Conservation (phyloP, 2,888 invertebrate species). For the Tethea ocularis region DNA sequence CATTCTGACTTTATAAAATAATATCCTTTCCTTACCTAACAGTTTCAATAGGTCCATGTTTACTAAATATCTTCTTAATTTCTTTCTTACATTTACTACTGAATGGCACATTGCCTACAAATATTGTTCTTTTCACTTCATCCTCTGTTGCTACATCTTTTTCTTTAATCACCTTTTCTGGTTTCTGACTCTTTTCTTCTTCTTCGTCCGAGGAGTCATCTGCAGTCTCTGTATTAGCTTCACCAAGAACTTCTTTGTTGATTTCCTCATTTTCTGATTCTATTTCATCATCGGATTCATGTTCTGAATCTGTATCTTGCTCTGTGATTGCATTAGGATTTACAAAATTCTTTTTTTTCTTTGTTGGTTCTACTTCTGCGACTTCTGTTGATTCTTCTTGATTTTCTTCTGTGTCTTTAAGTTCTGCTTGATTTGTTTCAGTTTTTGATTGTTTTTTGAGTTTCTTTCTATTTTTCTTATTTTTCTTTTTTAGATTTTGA, state of each 20-base stretch:
- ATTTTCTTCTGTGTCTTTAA: constrained; percentile 10
- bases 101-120: constrained; percentile 90
- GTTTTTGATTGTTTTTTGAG: constrained; percentile 19
- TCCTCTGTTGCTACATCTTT: constrained; percentile 42
- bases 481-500: constrained; percentile 13
- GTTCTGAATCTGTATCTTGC: constrained; percentile 74
- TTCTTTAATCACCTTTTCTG: constrained; percentile 29
- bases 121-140: constrained; percentile 85
- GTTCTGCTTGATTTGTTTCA: not conserved
- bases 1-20: too few relatives aligned
- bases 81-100: constrained; percentile 81
- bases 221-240: constrained; percentile 31
- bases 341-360: constrained; percentile 24
- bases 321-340: constrained; percentile 76
- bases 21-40: constrained; percentile 85
- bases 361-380: not conserved
- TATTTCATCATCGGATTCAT: constrained; percentile 76
- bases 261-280: constrained; percentile 70
- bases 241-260: constrained; percentile 56
- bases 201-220: constrained; percentile 66
- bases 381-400: not conserved
- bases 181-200: constrained; percentile 37
- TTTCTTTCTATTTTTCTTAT: constrained; percentile 21
- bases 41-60: constrained; percentile 87
- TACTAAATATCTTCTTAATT: constrained; percentile 84